Percentiles rank a stretch among this genome's conserved stretches.
Conservation (phyloP, 2,888 invertebrate genomes). For the Leptinotarsa rubiginosa region DNA sequence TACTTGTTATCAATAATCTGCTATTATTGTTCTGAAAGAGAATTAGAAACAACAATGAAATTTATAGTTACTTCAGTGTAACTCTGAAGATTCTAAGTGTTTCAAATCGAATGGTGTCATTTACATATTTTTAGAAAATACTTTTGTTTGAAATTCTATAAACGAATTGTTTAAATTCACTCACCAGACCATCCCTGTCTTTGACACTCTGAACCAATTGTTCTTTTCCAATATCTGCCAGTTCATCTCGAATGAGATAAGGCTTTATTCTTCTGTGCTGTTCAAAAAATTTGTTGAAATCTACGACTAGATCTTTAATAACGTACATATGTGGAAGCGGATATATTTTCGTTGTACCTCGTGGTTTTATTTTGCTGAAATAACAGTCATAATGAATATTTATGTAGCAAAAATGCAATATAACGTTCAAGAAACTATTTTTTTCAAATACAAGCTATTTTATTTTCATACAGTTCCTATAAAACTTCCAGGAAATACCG, state of each 20-base stretch:
- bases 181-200: constrained; percentile 72
- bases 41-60: no score
- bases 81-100: no score
- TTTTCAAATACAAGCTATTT: no score
- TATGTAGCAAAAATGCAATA: neutral
- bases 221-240: constrained; percentile 61
- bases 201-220: constrained; percentile 76
- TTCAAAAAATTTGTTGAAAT: constrained; percentile 68
- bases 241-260: constrained; percentile 71
- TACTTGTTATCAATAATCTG: no score
- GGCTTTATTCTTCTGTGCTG: constrained; percentile 80
- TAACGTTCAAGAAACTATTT: no score
- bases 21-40: no score
- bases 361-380: constrained; percentile 49
- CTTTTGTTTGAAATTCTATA: no score
- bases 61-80: no score
- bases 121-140: no score
- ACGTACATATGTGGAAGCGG: constrained; percentile 88
- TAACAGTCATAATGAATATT: neutral
- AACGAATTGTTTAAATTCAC: neutral
- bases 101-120: no score
- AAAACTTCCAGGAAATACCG: no score
- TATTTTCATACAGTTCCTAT: no score
- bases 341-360: constrained; percentile 66
- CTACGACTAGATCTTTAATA: constrained; percentile 77